These are phyloP conservation scores for Tetragonula carbonaria DNA, from an alignment of 2,888 invertebrate genomes.

Conservation along the genomic window DNA sequence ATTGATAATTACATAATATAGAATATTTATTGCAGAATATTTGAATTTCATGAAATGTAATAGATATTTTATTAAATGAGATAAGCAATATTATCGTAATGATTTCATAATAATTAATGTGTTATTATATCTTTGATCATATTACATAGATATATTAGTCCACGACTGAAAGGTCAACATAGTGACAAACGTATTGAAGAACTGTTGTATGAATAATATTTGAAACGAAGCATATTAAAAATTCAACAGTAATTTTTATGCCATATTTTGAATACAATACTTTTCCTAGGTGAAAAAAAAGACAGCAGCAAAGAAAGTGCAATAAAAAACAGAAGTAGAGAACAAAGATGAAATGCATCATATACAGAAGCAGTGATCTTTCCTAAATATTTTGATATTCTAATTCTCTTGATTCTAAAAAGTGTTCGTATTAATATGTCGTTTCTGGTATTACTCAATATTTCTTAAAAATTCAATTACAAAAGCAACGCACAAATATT, in stretches of 20 bases:
- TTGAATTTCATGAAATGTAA: not conserved
- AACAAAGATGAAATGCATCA: not conserved
- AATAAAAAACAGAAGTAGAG: conserved; percentile 1
- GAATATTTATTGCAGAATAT: no score
- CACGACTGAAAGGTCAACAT: not conserved
- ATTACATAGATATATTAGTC: not conserved
- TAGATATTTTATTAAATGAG: not conserved
- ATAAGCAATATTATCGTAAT: not conserved
- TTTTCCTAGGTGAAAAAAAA: not conserved
- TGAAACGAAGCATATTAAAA: conserved; percentile 28
- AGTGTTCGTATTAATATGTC: not conserved
- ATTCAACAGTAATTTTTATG: conserved; percentile 9
- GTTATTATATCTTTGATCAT: not conserved
- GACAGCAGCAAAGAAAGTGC: not conserved
- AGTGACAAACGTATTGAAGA: not conserved
- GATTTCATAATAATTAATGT: not conserved
- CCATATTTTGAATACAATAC: not conserved
- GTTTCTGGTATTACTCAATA: no score
- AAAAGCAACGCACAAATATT: not conserved
- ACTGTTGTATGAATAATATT: conserved; percentile 15
- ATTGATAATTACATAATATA: not conserved
- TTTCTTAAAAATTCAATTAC: not conserved
- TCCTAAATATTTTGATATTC: not conserved
- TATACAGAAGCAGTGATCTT: not conserved
- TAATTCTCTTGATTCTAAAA: not conserved